Base-by-base conservation (phyloP, 2,888 invertebrate genomes). In the Chalcis sispes region DNA sequence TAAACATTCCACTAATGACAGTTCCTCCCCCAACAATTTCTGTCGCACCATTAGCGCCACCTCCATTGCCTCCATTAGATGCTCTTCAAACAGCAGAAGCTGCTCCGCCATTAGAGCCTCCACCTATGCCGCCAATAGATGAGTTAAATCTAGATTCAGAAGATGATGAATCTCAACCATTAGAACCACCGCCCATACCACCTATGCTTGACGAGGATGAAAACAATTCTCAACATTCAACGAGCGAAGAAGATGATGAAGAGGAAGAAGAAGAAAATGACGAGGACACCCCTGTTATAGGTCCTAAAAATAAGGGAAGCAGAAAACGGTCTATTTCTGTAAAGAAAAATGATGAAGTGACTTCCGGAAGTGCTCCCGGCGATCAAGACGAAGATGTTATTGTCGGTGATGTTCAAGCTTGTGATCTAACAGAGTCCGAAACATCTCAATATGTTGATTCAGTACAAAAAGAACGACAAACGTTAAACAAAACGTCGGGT, bases 391-490 rank as follows among this genome's bases (percentile, higher is more conserved):
- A 86, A 20, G 86, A 86, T 23, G 81, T 85, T 0, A 85, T 86
- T 1, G 85, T 86, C 1, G 85, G 86, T 2, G 87, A 88, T 25
- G 82, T 87, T 20, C 86, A 86, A 62, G 79, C 82, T 8, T 85
- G 87, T 46, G 86, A 88, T 73, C 78, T 88, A 2, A 77, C 86
- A 0, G 87, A 87, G 23, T 84, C 85, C n/a, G 87, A 87, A 0
- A 82, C 83, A 0, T 84, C 85, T 67, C 85, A 87, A 1, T 89
- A 89, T 46, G 83, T 88, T 0, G 86, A 88, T 61, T 83, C 88
- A 0, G 67, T 89, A 13, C 83, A 85, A 18, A 88, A 88, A 64
- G 88, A 89, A 62, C 80, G 89, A 40, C 86, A 84, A 72, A 82
- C 84, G 0, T 77, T 87, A 23, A 87, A 84, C 65, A 87, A 85